These are phyloP conservation scores for Cataglyphis cursor DNA, from an alignment of 2,888 invertebrate species.

Conservation along the genomic window DNA sequence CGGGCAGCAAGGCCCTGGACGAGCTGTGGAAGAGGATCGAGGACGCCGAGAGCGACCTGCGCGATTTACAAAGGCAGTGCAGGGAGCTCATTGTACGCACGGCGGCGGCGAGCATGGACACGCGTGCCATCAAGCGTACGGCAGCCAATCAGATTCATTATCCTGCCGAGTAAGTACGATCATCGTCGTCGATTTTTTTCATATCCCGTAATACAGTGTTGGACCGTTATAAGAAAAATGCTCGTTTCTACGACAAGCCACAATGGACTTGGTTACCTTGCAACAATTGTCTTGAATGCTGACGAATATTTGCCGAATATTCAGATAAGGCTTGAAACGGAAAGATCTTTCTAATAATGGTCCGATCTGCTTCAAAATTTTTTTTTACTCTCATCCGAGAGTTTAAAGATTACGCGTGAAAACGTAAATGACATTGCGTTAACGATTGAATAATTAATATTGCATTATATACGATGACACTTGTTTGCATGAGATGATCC, in stretches of 20 bases:
- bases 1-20: slow-evolving; percentile 90
- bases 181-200: not conserved
- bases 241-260: not conserved
- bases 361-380: not conserved
- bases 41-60: slow-evolving; percentile 91
- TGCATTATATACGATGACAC: not conserved
- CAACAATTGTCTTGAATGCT: not conserved
- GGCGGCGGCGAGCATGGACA: slow-evolving; percentile 87
- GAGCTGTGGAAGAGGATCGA: slow-evolving; percentile 91
- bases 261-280: not conserved
- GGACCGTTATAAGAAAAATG: not conserved
- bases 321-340: not conserved
- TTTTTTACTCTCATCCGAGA: not conserved
- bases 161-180: slow-evolving; percentile 64
- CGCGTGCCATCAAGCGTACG: slow-evolving; percentile 72
- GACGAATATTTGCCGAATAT: not conserved
- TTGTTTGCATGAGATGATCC: not conserved
- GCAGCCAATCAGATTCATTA: slow-evolving; percentile 58
- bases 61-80: slow-evolving; percentile 91
- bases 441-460: not conserved
- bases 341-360: not conserved
- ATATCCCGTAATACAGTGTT: not conserved
- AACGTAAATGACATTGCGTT: not conserved
- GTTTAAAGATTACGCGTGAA: not conserved
- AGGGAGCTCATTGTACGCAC: slow-evolving; percentile 89